Base-by-base conservation (phyloP, 2,113 vertebrate genomes). In the Empidonax alnorum region DNA sequence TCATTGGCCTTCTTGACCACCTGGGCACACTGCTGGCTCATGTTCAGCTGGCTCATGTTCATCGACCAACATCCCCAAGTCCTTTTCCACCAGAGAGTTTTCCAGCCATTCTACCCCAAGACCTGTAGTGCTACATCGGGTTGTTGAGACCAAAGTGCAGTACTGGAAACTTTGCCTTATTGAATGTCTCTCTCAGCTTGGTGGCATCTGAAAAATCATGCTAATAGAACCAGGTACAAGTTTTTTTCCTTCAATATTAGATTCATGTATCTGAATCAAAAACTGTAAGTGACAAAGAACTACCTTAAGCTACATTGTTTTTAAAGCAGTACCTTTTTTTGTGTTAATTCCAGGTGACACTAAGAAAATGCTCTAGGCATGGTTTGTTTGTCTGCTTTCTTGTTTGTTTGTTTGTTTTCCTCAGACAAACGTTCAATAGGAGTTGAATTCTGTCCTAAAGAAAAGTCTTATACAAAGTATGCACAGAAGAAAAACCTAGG, bases 161-260 rank as follows among this genome's bases (percentile, higher is more conserved):
- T 18, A 59, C 30, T 5, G 3, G 3, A 16, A 22, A 5, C 5
- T 47, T 52, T 3, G 4, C 10, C 23, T 66, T 17, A 13, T n/a
- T 41, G 39, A 61, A 23, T 7, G 3, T 44, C 4, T 22, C 2
- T 1, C 0, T 0, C 33, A 78, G 1, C 11, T 37, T 74, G 21
- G 5, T 73, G 37, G 4, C 7, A 13, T 39, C 52, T 44, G 52
- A 33, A 77, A 67, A 59, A 46, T 80, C 28, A 73, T 82, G 8
- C 19, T 69, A 55, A n/a, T 63, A 62, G 25, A 89, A 75, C 17
- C 21, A 69, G 22, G 18, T 22, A 18, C 7, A 27, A 35, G 7
- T 5, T 52, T 53, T 87, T 93, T 94, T 35, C 7, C 20, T 53
- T n/a, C 13, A 75, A 28, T 75, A 77, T n/a, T 47, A 61, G 23